phyloP scores from a whole-genome alignment of 2,113 vertebrate species.

The Antechinus flavipes region DNA sequence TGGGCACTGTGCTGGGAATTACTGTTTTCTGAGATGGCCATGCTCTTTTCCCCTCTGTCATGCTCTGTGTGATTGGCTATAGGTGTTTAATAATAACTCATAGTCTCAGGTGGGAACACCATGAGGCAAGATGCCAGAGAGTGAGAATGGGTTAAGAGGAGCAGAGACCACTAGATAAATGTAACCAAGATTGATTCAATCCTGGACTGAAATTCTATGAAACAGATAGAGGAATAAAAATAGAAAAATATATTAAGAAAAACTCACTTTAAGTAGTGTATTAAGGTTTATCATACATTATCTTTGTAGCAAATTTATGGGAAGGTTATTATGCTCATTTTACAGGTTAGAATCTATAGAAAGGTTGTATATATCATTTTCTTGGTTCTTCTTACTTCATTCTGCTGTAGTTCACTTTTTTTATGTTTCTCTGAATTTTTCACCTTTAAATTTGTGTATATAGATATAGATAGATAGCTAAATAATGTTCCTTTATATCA shows the following conservation, averaged over 20 bases:
- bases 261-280: background rate
- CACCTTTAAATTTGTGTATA: too few species aligned
- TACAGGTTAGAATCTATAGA: background rate
- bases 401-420: background rate
- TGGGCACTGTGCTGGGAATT: background rate
- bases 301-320: background rate
- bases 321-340: background rate
- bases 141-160: background rate
- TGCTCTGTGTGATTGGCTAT: slow-evolving; percentile 3
- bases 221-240: background rate
- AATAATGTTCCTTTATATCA: background rate
- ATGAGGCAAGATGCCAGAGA: background rate
- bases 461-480: too few species aligned
- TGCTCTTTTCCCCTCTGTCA: slow-evolving; percentile 21
- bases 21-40: background rate
- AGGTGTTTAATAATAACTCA: slow-evolving; percentile 22
- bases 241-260: background rate
- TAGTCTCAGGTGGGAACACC: slow-evolving; percentile 28
- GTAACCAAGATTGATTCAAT: background rate
- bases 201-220: background rate
- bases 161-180: background rate
- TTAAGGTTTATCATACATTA: background rate
- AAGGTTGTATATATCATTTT: background rate
- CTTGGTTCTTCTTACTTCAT: background rate
- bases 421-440: background rate